A percentile compares a stretch with the other conserved stretches of the same genome.
Conservation (phyloP, 2,888 invertebrate species). For the Caenorhabditis plicata region DNA sequence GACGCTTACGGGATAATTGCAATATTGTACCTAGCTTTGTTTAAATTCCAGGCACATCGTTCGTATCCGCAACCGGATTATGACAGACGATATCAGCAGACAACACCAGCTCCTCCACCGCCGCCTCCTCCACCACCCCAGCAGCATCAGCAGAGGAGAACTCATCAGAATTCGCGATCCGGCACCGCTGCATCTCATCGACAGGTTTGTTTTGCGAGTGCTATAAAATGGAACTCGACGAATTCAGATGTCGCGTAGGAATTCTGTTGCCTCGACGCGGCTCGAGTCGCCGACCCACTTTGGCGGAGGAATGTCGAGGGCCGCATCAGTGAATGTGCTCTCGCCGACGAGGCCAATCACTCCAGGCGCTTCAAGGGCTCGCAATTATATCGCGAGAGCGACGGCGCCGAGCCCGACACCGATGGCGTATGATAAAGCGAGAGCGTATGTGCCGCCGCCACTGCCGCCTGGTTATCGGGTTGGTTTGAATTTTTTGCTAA, state of each 20-base stretch:
- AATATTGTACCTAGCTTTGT: no score
- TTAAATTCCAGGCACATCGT: no score
- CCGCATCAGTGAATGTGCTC: slow-evolving; percentile 37
- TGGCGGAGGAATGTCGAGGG: slow-evolving; percentile 25
- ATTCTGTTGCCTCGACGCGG: slow-evolving; percentile 43
- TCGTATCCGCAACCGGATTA: no score
- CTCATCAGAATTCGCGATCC: background rate
- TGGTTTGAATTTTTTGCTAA: no score
- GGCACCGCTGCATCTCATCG: no score
- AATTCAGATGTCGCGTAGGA: slow-evolving; percentile 47
- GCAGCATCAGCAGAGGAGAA: slow-evolving; percentile 12
- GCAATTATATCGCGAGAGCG: slow-evolving; percentile 40
- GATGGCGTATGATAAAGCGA: slow-evolving; percentile 56
- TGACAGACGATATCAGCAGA: no score
- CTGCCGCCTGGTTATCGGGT: slow-evolving; percentile 61
- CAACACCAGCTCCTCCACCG: slow-evolving; percentile 10
- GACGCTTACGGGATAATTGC: no score
- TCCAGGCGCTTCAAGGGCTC: slow-evolving; percentile 36
- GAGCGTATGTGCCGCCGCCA: slow-evolving; percentile 60
- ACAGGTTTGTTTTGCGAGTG: no score
- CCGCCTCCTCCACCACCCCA: slow-evolving; percentile 7
- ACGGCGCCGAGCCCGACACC: slow-evolving; percentile 60
- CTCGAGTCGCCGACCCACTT: slow-evolving; percentile 38
- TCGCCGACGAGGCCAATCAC: slow-evolving; percentile 39
- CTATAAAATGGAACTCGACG: no score